Conservation (phyloP, 2,797 vertebrate genomes). For the Rhabdophis nuchalis region DNA sequence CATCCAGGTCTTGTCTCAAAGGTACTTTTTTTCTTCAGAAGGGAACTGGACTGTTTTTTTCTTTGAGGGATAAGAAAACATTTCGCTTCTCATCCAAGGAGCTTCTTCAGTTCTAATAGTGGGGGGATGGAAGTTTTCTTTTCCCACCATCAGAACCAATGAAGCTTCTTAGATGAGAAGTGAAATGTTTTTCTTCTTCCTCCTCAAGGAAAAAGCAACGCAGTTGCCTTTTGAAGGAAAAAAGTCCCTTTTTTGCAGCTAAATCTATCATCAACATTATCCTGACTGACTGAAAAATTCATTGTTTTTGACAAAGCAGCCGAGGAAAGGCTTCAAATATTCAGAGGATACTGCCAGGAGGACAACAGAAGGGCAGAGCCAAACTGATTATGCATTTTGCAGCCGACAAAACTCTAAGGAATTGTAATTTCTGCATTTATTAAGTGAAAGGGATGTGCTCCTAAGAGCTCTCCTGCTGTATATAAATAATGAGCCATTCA, state of each 20-base stretch:
- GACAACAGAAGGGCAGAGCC: not conserved
- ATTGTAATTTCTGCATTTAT: not conserved
- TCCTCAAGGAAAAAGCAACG: not conserved
- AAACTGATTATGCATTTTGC: not conserved
- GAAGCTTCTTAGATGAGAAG: not conserved
- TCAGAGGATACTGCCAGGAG: not conserved
- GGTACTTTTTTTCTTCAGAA: not conserved
- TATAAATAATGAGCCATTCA: not conserved
- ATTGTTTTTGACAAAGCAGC: not conserved
- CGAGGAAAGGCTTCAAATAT: not conserved
- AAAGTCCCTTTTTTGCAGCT: not conserved
- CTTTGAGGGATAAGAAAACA: not conserved
- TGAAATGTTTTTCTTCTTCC: not conserved
- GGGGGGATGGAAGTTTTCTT: not conserved
- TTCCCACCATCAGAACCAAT: not conserved
- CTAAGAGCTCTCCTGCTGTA: not conserved
- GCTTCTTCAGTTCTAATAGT: not conserved
- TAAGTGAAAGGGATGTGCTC: not conserved
- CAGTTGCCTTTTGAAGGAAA: not conserved
- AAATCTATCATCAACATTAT: not conserved
- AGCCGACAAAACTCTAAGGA: not conserved
- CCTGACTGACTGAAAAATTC: not conserved
- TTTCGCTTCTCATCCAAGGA: not conserved
- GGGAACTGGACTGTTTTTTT: not conserved
- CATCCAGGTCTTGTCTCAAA: not conserved